Evolutionary conservation across 2,797 vertebrate genomes (phyloP), one percentile per base, ranked within the genome.

Genomic region (Parambassis ranga): DNA sequence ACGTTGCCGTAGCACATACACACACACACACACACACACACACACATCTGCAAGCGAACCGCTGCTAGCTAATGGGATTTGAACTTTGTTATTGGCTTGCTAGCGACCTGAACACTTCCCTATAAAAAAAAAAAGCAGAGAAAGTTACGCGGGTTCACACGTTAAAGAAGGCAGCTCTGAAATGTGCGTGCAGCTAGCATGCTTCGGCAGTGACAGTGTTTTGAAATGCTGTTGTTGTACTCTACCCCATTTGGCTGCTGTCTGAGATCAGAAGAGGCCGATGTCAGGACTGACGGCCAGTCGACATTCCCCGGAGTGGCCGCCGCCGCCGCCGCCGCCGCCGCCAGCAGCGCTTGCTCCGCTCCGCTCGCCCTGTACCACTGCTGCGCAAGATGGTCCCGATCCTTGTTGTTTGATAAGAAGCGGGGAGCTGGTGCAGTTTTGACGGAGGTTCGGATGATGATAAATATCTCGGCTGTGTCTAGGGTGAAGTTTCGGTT

Each of bases 261-360:
- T 69, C 68, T 86, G 81, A 77, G 84, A 81, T 71, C 77, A 76
- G 79, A 85, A 71, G 89, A 92, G 91, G 92, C 92, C 93, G 92
- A 89, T 88, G 92, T 92, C 91, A 90, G 87, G 79, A 84, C 77
- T 79, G 85, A 89, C 89, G 86, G 87, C 87, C 90, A 59, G 87
- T 79, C 82, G 85, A 91, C 91, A 91, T 92, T 90, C 89, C 87
- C 88, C 82, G 82, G 84, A 90, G 88, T 87, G 83, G 75, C 86
- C 70, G 77, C 74, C 59, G 69, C 80, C 35, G 60, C 51, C 31
- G 67, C 74, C 47, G 10, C 47, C 26, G 35, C 9, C 0, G 39
- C 38, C 23, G 37, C 71, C 68, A 60, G 69, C 63, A 59, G 79
- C 59, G 70, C 70, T 81, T 64, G 81, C 84, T 88, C 77, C 46